Evolutionary conservation across 2,888 invertebrate species (phyloP).

Genomic region (Leptopterna dolabrata): DNA sequence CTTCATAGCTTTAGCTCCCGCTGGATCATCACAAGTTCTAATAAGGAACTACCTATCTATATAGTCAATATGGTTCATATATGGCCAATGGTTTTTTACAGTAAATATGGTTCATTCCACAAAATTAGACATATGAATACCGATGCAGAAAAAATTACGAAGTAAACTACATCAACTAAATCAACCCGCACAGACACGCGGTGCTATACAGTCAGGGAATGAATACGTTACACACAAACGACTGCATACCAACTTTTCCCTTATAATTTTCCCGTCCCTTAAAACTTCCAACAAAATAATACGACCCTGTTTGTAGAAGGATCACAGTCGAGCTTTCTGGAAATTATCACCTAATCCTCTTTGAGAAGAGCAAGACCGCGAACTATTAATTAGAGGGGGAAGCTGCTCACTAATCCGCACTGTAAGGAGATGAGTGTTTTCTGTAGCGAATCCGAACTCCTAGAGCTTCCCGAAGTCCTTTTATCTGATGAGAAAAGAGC

Average conservation of each 20-base stretch:
- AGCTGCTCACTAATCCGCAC: slow-evolving; percentile 26
- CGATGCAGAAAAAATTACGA: too few species aligned
- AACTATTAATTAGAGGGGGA: slow-evolving; percentile 43
- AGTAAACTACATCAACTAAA: too few species aligned
- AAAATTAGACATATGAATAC: too few species aligned
- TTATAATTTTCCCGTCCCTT: not conserved
- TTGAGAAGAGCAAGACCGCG: slow-evolving; percentile 7
- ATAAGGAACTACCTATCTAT: too few species aligned
- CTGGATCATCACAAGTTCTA: too few species aligned
- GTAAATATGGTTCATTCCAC: too few species aligned
- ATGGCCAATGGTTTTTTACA: too few species aligned
- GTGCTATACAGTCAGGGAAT: not conserved
- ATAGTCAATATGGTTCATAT: too few species aligned
- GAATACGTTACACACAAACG: not conserved
- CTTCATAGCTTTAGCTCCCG: too few species aligned
- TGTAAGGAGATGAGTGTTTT: slow-evolving; percentile 47
- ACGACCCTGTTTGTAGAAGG: slow-evolving; percentile 1
- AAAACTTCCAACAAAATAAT: not conserved
- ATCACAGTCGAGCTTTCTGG: slow-evolving; percentile 18
- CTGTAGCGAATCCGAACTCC: slow-evolving; percentile 26
- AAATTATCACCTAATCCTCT: slow-evolving; percentile 36
- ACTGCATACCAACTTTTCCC: not conserved
- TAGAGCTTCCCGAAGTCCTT: slow-evolving; percentile 37
- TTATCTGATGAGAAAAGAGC: slow-evolving; percentile 16
- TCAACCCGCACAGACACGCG: too few species aligned